Percentiles rank a stretch among this genome's conserved stretches.
Conservation (phyloP, 2,888 invertebrate genomes). For the Limnephilus auricula region DNA sequence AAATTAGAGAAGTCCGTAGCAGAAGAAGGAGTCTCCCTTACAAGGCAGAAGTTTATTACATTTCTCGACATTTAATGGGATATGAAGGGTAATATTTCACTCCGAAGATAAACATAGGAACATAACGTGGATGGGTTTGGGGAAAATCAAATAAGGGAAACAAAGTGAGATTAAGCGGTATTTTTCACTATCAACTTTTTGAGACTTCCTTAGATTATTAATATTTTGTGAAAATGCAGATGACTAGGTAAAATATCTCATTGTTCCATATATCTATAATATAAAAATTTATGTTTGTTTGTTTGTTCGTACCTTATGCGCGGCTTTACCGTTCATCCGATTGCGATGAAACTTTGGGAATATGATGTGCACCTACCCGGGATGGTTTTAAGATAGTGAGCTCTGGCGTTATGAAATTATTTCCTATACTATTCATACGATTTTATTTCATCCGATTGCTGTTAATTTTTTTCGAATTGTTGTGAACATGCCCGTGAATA, state of each 20-base stretch:
- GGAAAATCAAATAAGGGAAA: slow-evolving; percentile 12
- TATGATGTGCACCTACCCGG: too few relatives aligned
- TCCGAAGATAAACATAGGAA: slow-evolving; percentile 18
- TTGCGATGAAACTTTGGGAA: too few relatives aligned
- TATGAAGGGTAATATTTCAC: slow-evolving; percentile 41
- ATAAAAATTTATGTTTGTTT: too few relatives aligned
- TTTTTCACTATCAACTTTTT: background rate
- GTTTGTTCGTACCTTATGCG: too few relatives aligned
- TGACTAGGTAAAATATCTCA: background rate
- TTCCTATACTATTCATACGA: too few relatives aligned
- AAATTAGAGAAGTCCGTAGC: slow-evolving; percentile 42
- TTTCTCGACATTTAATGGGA: slow-evolving; percentile 46
- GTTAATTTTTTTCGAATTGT: too few relatives aligned
- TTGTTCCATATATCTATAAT: background rate
- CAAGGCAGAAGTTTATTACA: slow-evolving; percentile 50
- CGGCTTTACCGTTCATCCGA: too few relatives aligned
- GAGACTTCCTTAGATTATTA: background rate
- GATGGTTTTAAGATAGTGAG: too few relatives aligned
- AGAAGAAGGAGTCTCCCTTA: slow-evolving; percentile 39
- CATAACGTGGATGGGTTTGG: background rate
- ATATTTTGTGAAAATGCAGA: slow-evolving; percentile 8
- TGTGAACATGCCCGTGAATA: too few relatives aligned
- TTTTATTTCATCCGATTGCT: too few relatives aligned
- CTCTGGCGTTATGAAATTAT: too few relatives aligned
- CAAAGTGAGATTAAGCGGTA: slow-evolving; percentile 13